Evolutionary conservation across 2,797 vertebrate genomes (phyloP).

Genomic region (Phoeniculus purpureus): DNA sequence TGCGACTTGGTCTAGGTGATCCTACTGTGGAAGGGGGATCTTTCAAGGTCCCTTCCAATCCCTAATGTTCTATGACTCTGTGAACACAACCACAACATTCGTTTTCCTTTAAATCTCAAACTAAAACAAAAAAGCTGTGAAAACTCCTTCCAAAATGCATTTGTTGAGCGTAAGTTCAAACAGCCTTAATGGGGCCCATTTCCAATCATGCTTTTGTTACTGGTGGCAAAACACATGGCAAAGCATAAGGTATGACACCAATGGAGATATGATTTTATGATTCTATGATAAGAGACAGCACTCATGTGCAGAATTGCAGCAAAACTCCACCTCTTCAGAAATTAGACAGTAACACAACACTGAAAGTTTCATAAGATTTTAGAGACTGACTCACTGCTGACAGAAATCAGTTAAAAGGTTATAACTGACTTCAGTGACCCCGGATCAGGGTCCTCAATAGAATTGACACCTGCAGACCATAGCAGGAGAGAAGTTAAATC

Average conservation of each 20-base stretch:
- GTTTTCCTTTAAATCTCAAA: background rate
- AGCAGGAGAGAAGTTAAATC: background rate
- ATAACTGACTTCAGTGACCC: background rate
- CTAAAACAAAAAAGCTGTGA: background rate
- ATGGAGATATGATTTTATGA: no score
- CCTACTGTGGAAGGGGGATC: no score
- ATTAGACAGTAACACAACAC: background rate
- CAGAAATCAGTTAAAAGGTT: background rate
- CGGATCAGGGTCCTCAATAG: background rate
- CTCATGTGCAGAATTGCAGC: background rate
- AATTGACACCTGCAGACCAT: background rate
- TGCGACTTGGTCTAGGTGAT: no score
- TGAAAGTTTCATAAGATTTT: background rate
- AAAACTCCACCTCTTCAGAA: background rate
- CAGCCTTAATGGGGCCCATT: background rate
- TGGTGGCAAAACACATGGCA: slow-evolving; percentile 23
- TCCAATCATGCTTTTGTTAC: background rate
- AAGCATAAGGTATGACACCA: slow-evolving; percentile 7
- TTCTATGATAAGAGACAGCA: background rate
- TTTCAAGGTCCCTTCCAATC: no score
- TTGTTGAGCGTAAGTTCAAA: background rate
- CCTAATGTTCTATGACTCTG: no score
- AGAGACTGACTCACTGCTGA: background rate
- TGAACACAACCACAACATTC: background rate
- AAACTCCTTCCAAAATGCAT: background rate